Base-by-base conservation (phyloP, 2,113 vertebrate genomes). In the Tringa solitaria region DNA sequence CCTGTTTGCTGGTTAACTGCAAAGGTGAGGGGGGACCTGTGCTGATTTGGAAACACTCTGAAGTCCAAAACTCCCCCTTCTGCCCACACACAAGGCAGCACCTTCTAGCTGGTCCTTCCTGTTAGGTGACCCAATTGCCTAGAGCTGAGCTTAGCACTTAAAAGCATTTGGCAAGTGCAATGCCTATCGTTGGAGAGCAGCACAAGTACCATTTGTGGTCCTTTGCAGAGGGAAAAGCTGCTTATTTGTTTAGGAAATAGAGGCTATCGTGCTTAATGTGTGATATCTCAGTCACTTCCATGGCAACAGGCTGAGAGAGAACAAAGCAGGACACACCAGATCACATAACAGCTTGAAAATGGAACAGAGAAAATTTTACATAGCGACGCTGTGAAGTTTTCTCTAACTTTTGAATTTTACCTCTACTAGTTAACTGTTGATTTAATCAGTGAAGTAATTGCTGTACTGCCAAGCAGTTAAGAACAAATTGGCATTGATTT, bases 231-330 rank as follows among this genome's bases (percentile, higher is more conserved):
- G 70, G 35, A 80, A 92, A 95, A 96, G 60, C 60, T 68, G 68
- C 53, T 95, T 96, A 91, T 95, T 95, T 96, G 68, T 95, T 95
- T 93, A 73, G 80, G 85, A 89, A 93, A 93, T 72, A 95, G 89
- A 91, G 85, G 46, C 76, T 89, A 59, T 57, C 57, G 28, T 65
- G 45, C 67, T 94, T 95, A 92, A 87, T 43, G 95, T 77, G 30
- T 13, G 26, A 20, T 84, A 91, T 96, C 96, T 92, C 87, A 85
- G n/a, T 86, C 83, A 95, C 60, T 96, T 89, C 95, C 94, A 96
- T 94, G 72, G 95, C 93, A 97, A 97, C 95, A 73, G 72, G 60
- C 77, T 92, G 61, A 46, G 51, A 53, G 75, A 90, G 57, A 86
- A 86, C 70, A 95, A 87, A 93, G 50, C 24, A 46, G 37, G 50